A percentile compares a stretch with the other conserved stretches of the same genome.
phyloP scores from a whole-genome alignment of 1,140 invertebrate genomes.

The Amphibalanus amphitrite region DNA sequence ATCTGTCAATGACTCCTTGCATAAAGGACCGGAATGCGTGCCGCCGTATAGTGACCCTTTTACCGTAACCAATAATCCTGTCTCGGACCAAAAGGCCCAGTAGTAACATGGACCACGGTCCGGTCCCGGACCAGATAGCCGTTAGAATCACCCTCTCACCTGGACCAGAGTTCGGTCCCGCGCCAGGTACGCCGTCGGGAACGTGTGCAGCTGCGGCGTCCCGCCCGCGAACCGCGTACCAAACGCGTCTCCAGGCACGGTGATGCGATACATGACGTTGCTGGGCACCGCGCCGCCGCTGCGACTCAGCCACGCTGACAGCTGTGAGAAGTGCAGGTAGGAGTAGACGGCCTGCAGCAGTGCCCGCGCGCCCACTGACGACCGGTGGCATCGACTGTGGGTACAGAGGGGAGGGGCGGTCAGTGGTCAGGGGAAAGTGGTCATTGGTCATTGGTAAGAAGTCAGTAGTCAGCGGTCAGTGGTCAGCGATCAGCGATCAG shows the following conservation, averaged over 20 bases:
- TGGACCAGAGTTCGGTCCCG: constrained; percentile 45
- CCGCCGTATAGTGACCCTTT: too few species aligned
- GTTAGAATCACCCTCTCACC: constrained; percentile 29
- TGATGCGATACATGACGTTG: constrained; percentile 36
- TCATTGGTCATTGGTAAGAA: too few species aligned
- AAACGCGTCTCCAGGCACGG: constrained; percentile 36
- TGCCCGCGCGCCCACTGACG: constrained; percentile 36
- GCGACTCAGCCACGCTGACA: constrained; percentile 65
- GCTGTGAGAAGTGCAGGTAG: constrained; percentile 88
- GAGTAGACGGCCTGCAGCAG: constrained; percentile 82
- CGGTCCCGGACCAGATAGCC: too few species aligned
- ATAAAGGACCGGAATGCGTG: too few species aligned
- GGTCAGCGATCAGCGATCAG: too few species aligned
- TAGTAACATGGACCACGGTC: too few species aligned
- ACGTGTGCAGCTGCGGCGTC: constrained; percentile 54
- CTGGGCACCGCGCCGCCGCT: constrained; percentile 33
- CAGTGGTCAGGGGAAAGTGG: too few species aligned
- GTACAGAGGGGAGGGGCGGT: too few species aligned
- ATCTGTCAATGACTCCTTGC: too few species aligned
- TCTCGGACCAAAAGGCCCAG: too few species aligned
- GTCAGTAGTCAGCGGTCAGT: not conserved
- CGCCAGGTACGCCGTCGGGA: constrained; percentile 57
- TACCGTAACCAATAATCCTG: too few species aligned
- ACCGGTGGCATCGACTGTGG: constrained; percentile 10
- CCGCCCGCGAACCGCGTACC: constrained; percentile 40